Percentiles rank a stretch among this genome's conserved stretches.
phyloP scores from a whole-genome alignment of 2,113 vertebrate genomes.

The Xiphophorus hellerii region DNA sequence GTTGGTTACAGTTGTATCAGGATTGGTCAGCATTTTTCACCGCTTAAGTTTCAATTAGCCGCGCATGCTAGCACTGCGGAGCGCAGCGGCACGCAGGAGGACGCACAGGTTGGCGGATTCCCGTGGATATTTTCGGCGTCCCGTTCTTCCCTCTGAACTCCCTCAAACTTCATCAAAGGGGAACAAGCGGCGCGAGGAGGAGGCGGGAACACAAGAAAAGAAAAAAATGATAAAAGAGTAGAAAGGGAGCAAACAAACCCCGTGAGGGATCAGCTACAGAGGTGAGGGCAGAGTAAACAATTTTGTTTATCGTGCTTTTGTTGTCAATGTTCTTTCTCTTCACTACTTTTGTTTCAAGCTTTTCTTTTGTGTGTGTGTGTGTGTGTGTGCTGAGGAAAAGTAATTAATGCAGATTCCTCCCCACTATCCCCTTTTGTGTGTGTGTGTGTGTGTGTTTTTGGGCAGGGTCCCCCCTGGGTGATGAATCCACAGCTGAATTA shows the following conservation, averaged over 20 bases:
- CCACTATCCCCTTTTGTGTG: constrained; percentile 12
- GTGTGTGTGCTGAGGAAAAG: constrained; percentile 35
- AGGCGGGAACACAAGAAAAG: constrained; percentile 37
- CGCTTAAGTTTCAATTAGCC: constrained; percentile 49
- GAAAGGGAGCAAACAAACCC: constrained; percentile 22
- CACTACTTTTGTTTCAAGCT: constrained; percentile 63
- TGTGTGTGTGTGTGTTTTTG: constrained; percentile 50
- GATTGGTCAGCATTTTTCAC: constrained; percentile 45
- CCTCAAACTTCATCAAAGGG: constrained; percentile 77
- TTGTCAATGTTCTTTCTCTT: constrained; percentile 61
- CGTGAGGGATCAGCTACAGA: constrained; percentile 63
- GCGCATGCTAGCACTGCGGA: constrained; percentile 41
- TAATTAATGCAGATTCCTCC: constrained; percentile 72
- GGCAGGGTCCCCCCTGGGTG: constrained; percentile 58
- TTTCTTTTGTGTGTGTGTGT: constrained; percentile 13
- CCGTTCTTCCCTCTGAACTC: constrained; percentile 67
- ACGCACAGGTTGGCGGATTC: constrained; percentile 65
- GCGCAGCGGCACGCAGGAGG: constrained; percentile 18
- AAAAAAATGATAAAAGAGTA: constrained; percentile 2
- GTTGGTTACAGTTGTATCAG: not conserved
- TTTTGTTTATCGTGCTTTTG: constrained; percentile 69
- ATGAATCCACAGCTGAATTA: constrained; percentile 77
- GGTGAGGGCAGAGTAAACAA: constrained; percentile 77
- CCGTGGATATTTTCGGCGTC: constrained; percentile 73
- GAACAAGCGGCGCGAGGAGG: constrained; percentile 57